Evolutionary conservation across 1,140 invertebrate genomes (phyloP).

Genomic region (Chrysopa pallens): DNA sequence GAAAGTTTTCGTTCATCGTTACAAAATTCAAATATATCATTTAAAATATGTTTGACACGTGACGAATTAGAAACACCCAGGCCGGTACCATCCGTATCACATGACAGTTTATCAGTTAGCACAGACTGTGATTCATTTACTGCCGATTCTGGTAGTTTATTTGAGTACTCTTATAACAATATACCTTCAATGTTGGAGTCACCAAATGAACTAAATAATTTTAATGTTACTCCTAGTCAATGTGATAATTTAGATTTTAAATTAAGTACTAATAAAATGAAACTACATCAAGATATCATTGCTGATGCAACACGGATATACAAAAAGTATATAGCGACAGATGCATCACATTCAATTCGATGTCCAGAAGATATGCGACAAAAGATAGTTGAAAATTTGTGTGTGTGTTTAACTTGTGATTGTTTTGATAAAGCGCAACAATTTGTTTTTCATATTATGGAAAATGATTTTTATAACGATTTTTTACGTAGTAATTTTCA

Average conservation of each 20-base stretch:
- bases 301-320: constrained; percentile 32
- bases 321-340: constrained; percentile 30
- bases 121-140: constrained; percentile 22
- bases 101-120: constrained; percentile 22
- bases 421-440: constrained; percentile 44
- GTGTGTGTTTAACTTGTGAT: constrained; percentile 19
- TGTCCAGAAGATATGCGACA: constrained; percentile 25
- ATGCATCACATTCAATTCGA: constrained; percentile 24
- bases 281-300: constrained; percentile 20
- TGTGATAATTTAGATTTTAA: constrained; percentile 7
- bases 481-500: constrained; percentile 66
- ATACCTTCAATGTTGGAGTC: constrained; percentile 5
- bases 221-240: background rate
- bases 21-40: constrained; percentile 2
- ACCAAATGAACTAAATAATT: background rate
- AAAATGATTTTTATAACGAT: constrained; percentile 39
- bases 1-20: constrained; percentile 34
- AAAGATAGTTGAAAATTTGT: constrained; percentile 25
- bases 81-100: constrained; percentile 9
- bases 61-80: background rate
- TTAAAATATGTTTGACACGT: background rate
- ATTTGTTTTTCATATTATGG: constrained; percentile 42
- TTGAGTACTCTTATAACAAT: constrained; percentile 9
- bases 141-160: constrained; percentile 17
- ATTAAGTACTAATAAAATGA: constrained; percentile 7